A percentile compares a stretch with the other conserved stretches of the same genome.
phyloP scores from a whole-genome alignment of 2,888 invertebrate species.

The Mechanitis messenoides region DNA sequence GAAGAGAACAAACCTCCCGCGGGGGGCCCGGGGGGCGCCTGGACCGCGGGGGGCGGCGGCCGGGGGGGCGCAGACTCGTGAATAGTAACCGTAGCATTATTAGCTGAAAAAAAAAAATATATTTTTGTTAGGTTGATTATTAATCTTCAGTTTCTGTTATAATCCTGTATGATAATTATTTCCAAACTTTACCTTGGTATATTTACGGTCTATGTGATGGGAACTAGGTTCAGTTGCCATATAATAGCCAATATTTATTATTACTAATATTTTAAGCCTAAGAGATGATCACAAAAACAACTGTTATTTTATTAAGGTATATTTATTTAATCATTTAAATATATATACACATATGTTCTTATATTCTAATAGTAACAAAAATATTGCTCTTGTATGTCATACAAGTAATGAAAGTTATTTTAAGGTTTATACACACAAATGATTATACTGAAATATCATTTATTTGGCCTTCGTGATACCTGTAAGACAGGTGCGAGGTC shows the following conservation, averaged over 20 bases:
- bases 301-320: constrained; percentile 38
- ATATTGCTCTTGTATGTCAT: constrained; percentile 64
- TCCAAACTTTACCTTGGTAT: too few species aligned
- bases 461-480: constrained; percentile 13
- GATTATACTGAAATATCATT: constrained; percentile 20
- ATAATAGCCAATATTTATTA: too few species aligned
- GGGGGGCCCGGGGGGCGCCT: constrained; percentile 48
- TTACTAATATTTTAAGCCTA: background rate
- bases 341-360: constrained; percentile 55
- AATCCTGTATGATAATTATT: too few species aligned
- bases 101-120: constrained; percentile 42
- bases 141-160: too few species aligned
- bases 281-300: constrained; percentile 28
- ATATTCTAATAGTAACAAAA: constrained; percentile 67
- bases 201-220: too few species aligned
- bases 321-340: constrained; percentile 65
- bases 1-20: constrained; percentile 86
- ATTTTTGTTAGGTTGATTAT: constrained; percentile 2
- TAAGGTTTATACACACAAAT: constrained; percentile 20
- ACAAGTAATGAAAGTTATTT: constrained; percentile 35
- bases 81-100: constrained; percentile 44
- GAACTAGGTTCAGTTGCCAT: too few species aligned
- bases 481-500: constrained; percentile 2
- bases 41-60: constrained; percentile 39
- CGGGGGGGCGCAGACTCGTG: constrained; percentile 51